Evolutionary conservation across 2,888 invertebrate genomes (phyloP).

Genomic region (Aricia artaxerxes): DNA sequence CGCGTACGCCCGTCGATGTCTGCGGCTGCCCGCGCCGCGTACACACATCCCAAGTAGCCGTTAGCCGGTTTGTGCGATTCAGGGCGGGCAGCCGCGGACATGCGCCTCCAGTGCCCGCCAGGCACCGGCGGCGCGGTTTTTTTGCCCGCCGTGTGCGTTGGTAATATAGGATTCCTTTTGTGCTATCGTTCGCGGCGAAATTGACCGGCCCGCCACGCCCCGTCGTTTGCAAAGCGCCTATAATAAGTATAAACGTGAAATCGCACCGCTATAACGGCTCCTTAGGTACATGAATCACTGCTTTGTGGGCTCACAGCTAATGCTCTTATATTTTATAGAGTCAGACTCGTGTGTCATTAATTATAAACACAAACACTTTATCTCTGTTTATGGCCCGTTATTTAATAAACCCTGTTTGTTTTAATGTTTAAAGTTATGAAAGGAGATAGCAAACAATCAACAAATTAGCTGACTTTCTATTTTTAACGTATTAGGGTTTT

Average conservation of each 20-base stretch:
- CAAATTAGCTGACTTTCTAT: background rate
- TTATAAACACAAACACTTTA: slow-evolving; percentile 29
- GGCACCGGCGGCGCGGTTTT: no score
- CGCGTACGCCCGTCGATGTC: no score
- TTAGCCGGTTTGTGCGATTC: no score
- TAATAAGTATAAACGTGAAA: background rate
- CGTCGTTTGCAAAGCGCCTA: no score
- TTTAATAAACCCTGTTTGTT: slow-evolving; percentile 6
- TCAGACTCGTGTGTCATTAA: slow-evolving; percentile 32
- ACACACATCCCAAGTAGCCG: no score
- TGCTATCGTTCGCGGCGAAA: no score
- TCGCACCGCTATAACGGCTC: slow-evolving; percentile 23
- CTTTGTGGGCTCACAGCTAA: slow-evolving; percentile 38
- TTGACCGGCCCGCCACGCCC: no score
- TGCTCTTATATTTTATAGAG: slow-evolving; percentile 37
- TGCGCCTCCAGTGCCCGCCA: no score
- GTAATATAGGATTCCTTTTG: no score
- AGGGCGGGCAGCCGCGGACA: no score
- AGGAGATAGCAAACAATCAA: background rate
- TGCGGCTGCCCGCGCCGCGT: no score
- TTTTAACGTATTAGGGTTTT: background rate
- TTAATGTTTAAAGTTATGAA: background rate
- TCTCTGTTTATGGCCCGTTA: background rate
- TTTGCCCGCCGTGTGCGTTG: no score
- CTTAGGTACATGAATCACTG: slow-evolving; percentile 41